phyloP scores from a whole-genome alignment of 1,140 invertebrate genomes.

The Drosophila tani region DNA sequence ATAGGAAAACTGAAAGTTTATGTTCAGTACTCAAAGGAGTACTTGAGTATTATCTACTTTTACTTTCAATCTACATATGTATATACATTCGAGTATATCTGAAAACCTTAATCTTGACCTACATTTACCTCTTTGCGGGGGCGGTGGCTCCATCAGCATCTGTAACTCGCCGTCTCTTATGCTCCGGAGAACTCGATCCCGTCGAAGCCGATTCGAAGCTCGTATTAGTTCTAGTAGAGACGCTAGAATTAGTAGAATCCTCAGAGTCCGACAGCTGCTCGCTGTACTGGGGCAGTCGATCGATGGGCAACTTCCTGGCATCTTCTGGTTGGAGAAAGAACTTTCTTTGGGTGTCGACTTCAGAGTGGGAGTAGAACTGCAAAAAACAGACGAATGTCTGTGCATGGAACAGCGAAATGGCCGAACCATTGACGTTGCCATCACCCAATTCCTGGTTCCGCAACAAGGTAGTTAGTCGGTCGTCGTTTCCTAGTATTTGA shows the following conservation, averaged over 20 bases:
- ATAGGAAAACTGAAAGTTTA: no score
- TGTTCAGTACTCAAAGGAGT: no score
- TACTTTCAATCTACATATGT: not conserved
- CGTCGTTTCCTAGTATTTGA: not conserved
- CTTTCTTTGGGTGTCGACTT: slow-evolving; percentile 6
- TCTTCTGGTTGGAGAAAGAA: not conserved
- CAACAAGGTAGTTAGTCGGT: slow-evolving; percentile 3
- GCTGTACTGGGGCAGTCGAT: slow-evolving; percentile 8
- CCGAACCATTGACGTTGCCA: slow-evolving; percentile 6
- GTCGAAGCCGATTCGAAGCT: slow-evolving; percentile 16
- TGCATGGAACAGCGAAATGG: slow-evolving; percentile 12
- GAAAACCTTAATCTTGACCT: not conserved
- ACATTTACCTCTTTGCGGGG: slow-evolving; percentile 4
- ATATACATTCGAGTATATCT: not conserved
- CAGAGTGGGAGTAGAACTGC: slow-evolving; percentile 15
- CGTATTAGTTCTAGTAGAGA: not conserved
- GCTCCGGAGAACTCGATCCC: slow-evolving; percentile 5
- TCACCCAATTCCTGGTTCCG: not conserved
- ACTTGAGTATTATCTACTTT: no score
- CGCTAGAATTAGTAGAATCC: slow-evolving; percentile 2
- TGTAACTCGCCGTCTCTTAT: not conserved
- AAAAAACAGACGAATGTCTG: slow-evolving; percentile 8
- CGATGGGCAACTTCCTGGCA: slow-evolving; percentile 11
- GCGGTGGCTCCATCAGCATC: not conserved
- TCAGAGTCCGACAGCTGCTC: slow-evolving; percentile 5